A percentile compares a stretch with the other conserved stretches of the same genome.
phyloP scores from a whole-genome alignment of 2,113 vertebrate genomes.

The Psephotus haematonotus region DNA sequence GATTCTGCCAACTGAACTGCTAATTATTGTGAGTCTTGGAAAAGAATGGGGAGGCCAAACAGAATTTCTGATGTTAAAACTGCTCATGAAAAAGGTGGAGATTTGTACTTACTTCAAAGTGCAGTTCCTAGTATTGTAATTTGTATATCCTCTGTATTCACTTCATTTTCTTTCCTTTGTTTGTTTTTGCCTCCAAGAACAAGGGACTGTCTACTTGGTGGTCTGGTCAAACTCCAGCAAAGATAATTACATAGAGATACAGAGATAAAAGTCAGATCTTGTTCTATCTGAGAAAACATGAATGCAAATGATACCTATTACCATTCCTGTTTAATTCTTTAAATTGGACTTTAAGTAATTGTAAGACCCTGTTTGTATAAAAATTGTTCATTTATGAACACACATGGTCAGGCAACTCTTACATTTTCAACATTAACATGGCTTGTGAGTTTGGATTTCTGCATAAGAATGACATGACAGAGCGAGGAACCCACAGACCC shows the following conservation, averaged over 20 bases:
- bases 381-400: background rate
- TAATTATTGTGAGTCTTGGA: background rate
- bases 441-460: background rate
- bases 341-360: background rate
- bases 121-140: background rate
- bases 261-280: background rate
- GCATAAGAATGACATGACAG: background rate
- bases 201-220: background rate
- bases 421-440: background rate
- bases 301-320: background rate
- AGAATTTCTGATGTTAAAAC: background rate
- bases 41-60: background rate
- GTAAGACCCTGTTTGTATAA: background rate
- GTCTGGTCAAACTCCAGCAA: background rate
- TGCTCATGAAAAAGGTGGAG: background rate
- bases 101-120: background rate
- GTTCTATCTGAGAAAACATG: background rate
- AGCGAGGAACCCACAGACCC: background rate
- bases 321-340: background rate
- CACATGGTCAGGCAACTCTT: accelerated
- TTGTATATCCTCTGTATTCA: background rate
- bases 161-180: background rate
- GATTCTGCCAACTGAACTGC: background rate
- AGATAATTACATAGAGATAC: background rate
- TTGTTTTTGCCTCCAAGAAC: background rate